Percentiles rank a stretch among this genome's conserved stretches.
Evolutionary conservation across 2,888 invertebrate genomes (phyloP).

Genomic region (Metallyticus violacea): DNA sequence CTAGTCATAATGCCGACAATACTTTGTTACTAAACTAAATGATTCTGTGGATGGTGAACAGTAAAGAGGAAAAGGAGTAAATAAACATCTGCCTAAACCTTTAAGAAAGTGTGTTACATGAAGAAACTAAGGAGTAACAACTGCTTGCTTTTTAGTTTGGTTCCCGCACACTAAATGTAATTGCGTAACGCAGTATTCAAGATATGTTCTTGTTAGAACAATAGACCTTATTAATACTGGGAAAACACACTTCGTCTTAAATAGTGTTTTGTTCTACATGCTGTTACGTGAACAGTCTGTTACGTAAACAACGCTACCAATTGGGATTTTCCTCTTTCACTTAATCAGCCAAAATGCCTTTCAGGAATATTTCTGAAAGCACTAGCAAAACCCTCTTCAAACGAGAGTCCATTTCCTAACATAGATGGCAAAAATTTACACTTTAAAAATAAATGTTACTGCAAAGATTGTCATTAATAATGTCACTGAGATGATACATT

Average conservation of each 20-base stretch:
- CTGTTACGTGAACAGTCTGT: not conserved
- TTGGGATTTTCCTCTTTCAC: not conserved
- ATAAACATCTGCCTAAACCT: no score
- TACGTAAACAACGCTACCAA: not conserved
- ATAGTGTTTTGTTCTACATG: not conserved
- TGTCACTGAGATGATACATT: no score
- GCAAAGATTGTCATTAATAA: no score
- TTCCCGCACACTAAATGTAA: not conserved
- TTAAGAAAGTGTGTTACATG: not conserved
- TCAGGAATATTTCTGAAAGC: no score
- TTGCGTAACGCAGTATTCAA: not conserved
- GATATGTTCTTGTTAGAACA: not conserved
- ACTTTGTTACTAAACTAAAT: no score
- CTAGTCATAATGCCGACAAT: no score
- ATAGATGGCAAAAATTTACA: no score
- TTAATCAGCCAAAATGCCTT: not conserved
- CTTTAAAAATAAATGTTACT: no score
- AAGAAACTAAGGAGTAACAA: not conserved
- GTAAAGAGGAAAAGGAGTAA: no score
- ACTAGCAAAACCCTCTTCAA: no score
- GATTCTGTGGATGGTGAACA: no score
- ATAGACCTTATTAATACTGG: not conserved
- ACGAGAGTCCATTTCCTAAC: no score
- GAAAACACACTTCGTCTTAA: not conserved
- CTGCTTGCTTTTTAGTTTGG: not conserved